Conservation (phyloP, 2,888 invertebrate genomes). For the Ditula angustiorana region DNA sequence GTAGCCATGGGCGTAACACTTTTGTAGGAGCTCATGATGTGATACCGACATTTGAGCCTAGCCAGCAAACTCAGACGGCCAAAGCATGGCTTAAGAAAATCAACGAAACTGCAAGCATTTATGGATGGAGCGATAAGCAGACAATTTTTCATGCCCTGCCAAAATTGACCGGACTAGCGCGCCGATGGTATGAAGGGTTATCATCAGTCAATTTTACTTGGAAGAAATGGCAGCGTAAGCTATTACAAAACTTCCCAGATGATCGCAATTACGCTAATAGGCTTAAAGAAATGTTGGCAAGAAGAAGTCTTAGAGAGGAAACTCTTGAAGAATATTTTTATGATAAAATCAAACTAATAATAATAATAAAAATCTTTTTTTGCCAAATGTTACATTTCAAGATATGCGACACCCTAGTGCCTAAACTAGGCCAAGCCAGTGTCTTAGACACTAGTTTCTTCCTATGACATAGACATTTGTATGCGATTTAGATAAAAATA, state of each 20-base stretch:
- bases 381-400: too few species aligned
- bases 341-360: constrained; percentile 28
- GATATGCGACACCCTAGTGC: too few species aligned
- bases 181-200: constrained; percentile 12
- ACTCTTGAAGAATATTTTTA: constrained; percentile 40
- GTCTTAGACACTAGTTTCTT: too few species aligned
- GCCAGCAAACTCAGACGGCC: background rate
- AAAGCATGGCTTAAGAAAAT: constrained; percentile 8
- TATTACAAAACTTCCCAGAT: constrained; percentile 39
- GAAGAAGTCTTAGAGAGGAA: constrained; percentile 34
- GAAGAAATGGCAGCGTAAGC: constrained; percentile 41
- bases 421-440: too few species aligned
- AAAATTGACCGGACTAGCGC: background rate
- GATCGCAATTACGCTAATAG: constrained; percentile 41
- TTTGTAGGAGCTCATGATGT: background rate
- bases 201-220: constrained; percentile 37
- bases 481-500: too few species aligned
- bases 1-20: background rate
- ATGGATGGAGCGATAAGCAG: constrained; percentile 7
- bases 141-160: constrained; percentile 12
- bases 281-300: constrained; percentile 33
- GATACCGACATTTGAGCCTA: constrained; percentile 14
- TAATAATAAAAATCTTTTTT: too few species aligned
- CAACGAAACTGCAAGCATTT: constrained; percentile 1
- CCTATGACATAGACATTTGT: too few species aligned